A percentile compares a stretch with the other conserved stretches of the same genome.
phyloP scores from a whole-genome alignment of 2,888 invertebrate species.

The Mythimna pallens region DNA sequence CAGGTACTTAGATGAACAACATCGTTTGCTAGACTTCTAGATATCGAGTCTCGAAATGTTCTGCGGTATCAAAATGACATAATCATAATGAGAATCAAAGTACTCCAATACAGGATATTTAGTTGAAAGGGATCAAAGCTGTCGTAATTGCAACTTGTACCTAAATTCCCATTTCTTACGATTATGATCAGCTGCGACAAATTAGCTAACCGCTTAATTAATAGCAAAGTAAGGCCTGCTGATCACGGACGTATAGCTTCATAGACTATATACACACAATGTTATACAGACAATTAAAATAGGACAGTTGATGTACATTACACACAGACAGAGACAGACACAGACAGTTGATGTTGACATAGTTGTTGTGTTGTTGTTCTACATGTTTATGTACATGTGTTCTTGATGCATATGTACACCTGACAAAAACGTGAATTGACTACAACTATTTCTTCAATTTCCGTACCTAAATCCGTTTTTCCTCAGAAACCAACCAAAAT shows the following conservation, averaged over 20 bases:
- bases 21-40: slow-evolving; percentile 28
- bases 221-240: too few species aligned
- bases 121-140: slow-evolving; percentile 20
- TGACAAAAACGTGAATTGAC: too few species aligned
- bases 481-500: not conserved
- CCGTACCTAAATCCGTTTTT: not conserved
- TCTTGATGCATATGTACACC: too few species aligned
- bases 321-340: too few species aligned
- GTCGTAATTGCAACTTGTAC: slow-evolving; percentile 15
- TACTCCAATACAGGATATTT: slow-evolving; percentile 32
- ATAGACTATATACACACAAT: too few species aligned
- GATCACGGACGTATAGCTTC: too few species aligned
- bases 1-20: slow-evolving; percentile 29
- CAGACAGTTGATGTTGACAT: too few species aligned
- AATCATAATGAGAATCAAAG: slow-evolving; percentile 47
- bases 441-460: too few species aligned
- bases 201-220: slow-evolving; percentile 3
- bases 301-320: too few species aligned
- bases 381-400: too few species aligned
- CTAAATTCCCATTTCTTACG: slow-evolving; percentile 10
- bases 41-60: slow-evolving; percentile 42
- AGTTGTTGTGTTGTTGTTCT: too few species aligned
- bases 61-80: slow-evolving; percentile 51
- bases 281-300: too few species aligned
- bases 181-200: slow-evolving; percentile 37